A percentile compares a stretch with the other conserved stretches of the same genome.
Evolutionary conservation across 1,140 invertebrate genomes (phyloP).

Genomic region (Zaprionus davidi): DNA sequence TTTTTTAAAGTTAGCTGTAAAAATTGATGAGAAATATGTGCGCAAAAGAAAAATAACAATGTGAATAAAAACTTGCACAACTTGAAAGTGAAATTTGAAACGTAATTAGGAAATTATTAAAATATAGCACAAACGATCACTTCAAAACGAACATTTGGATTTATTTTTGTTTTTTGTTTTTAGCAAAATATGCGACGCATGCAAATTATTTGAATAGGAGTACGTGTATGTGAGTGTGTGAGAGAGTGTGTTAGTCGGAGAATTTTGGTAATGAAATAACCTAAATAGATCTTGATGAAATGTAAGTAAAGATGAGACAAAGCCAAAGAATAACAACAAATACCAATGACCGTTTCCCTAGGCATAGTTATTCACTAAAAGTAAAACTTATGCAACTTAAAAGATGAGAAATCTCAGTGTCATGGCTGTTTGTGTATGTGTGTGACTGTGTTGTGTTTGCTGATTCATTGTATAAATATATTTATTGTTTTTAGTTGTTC

Average conservation of each 20-base stretch:
- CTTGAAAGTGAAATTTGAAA: conserved; percentile 13
- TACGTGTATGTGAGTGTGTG: neutral
- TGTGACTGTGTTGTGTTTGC: conserved; percentile 8
- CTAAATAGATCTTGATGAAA: conserved; percentile 2
- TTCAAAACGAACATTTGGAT: conserved; percentile 46
- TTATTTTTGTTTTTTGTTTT: neutral
- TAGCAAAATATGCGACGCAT: conserved; percentile 25
- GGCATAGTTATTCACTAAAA: conserved; percentile 27
- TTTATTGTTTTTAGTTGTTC: conserved; percentile 36
- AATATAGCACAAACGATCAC: conserved; percentile 61
- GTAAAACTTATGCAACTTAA: conserved; percentile 24
- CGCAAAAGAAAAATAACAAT: conserved; percentile 57
- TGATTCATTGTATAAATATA: conserved; percentile 2
- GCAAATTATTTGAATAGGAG: conserved; percentile 17
- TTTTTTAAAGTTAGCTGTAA: conserved; percentile 2
- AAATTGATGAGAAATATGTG: conserved; percentile 52
- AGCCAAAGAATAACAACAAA: conserved; percentile 24
- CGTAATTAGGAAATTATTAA: conserved; percentile 14
- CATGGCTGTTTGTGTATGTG: conserved; percentile 25
- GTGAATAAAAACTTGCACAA: conserved; percentile 39
- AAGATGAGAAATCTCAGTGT: conserved; percentile 26
- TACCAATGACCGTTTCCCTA: conserved; percentile 18
- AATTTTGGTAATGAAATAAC: conserved; percentile 15
- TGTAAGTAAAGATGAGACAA: conserved; percentile 16
- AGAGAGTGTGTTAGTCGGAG: neutral